Evolutionary conservation across 2,797 vertebrate genomes (phyloP), one percentile per base, ranked within the genome.

Genomic region (Euthynnus affinis): DNA sequence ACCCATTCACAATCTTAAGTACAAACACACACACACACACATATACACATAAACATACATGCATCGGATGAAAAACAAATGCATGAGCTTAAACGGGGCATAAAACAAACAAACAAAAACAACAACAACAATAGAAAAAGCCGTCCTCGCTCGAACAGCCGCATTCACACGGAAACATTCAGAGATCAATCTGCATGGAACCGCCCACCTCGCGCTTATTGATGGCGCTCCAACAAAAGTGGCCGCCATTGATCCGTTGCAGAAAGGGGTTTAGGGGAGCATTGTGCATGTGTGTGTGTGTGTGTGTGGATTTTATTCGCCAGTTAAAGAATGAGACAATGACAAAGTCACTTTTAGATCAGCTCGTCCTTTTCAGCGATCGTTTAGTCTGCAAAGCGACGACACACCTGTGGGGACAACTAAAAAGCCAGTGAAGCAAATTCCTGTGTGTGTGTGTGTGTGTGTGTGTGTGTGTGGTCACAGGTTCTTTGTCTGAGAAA

Each of bases 401-500:
- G 6, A 71, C 62, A 81, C 84, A 95, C 92, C 92, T 94, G 91
- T 82, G 81, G 69, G 71, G 61, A 71, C 61, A 46, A 60, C 75
- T 55, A 86, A 74, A 86, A 51, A 82, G 48, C 71, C 67, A 66
- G 63, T 22, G 34, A 62, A 80, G 87, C 78, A 70, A 71, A 87
- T 89, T 86, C 84, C 72, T 71, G 81, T 70, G 71, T 70, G 71
- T 52, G 22, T 74, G 59, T 81, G 83, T 71, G 52, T 71, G 46
- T 32, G 59, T 60, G 71, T 71, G 75, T 60, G 46, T 58, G 52
- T 70, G 59, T 74, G 62, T 80, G 86, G 62, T 78, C 77, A 71
- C 71, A 59, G 87, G 71, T 93, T 85, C 93, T 95, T 95, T 95
- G 94, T 95, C 91, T 87, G 88, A 88, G 84, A 74, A 49, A 74